Conservation (phyloP, 2,797 vertebrate species). For the Taeniopygia guttata region DNA sequence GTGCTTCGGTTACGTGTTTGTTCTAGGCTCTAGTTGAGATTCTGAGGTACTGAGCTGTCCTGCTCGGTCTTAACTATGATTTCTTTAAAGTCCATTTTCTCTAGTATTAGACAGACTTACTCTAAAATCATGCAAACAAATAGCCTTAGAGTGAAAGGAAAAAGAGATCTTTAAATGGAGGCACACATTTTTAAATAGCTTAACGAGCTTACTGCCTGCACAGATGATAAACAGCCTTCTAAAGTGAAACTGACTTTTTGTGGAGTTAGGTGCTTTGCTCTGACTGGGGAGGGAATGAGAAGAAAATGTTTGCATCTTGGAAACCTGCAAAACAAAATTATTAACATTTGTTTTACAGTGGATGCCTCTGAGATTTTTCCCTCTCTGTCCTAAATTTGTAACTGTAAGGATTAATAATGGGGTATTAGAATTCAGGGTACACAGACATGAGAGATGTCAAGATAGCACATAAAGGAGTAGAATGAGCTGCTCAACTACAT, state of each 20-base stretch:
- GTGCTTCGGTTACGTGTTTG: neutral
- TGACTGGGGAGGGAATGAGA: neutral
- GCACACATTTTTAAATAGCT: neutral
- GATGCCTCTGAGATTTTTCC: neutral
- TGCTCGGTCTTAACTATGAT: neutral
- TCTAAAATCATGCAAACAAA: neutral
- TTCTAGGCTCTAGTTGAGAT: neutral
- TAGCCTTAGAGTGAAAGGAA: neutral
- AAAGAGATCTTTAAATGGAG: neutral
- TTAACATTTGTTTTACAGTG: neutral
- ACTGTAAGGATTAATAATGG: neutral
- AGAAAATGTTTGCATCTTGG: neutral
- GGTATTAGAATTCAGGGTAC: neutral
- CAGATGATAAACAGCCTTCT: neutral
- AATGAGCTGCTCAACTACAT: neutral
- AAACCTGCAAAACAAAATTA: neutral
- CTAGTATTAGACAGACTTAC: neutral
- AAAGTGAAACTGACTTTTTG: neutral
- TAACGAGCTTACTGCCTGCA: neutral
- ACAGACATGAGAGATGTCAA: fast-evolving
- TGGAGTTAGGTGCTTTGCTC: neutral
- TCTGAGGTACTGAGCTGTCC: neutral
- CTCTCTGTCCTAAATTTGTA: neutral
- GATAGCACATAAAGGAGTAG: neutral
- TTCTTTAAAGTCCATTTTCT: neutral